Conservation (phyloP, 1,140 invertebrate species). For the Drosophila chauvacae region DNA sequence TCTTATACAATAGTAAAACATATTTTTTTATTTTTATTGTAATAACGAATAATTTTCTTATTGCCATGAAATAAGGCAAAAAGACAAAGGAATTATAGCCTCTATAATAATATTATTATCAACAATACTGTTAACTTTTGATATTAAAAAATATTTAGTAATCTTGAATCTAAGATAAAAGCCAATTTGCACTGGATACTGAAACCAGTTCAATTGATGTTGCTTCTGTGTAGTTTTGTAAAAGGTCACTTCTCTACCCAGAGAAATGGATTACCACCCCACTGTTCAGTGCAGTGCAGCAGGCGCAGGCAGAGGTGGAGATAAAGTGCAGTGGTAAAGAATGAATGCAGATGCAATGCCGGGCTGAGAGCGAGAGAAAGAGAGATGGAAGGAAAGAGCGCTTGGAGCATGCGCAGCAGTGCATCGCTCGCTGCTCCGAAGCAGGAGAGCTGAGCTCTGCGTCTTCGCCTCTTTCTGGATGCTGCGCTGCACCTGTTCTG, state of each 20-base stretch:
- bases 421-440: slow-evolving; percentile 42
- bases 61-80: not conserved
- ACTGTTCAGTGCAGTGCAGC: slow-evolving; percentile 6
- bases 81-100: not conserved
- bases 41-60: not conserved
- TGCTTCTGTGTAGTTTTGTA: not conserved
- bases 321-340: slow-evolving; percentile 1
- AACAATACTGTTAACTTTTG: too few species aligned
- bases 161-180: not conserved
- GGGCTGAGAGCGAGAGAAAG: slow-evolving; percentile 13
- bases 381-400: slow-evolving; percentile 41
- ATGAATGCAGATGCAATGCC: slow-evolving; percentile 11
- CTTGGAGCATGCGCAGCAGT: slow-evolving; percentile 31
- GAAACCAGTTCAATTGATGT: not conserved
- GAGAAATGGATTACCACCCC: not conserved
- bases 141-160: not conserved
- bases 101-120: not conserved
- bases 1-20: too few species aligned
- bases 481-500: slow-evolving; percentile 46
- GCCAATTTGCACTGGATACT: not conserved
- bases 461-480: slow-evolving; percentile 23
- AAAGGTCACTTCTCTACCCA: not conserved
- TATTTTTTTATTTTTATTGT: not conserved
- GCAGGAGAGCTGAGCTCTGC: slow-evolving; percentile 30
- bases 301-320: not conserved